Base-by-base conservation (phyloP, 2,888 invertebrate genomes). In the Amiota minor region DNA sequence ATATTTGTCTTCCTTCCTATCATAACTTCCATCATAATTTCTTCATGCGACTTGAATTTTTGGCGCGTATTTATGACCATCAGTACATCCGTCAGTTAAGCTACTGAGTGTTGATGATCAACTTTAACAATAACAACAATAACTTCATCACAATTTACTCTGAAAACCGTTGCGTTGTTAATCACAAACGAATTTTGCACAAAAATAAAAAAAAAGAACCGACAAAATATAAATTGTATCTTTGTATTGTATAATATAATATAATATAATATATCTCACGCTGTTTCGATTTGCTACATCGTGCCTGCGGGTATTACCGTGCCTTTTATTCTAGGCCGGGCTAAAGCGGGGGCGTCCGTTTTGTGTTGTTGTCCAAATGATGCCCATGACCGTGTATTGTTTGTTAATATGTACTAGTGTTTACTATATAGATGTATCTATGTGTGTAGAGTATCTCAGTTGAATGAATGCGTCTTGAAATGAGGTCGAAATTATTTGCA, bases 401-500 rank as follows among this genome's bases (percentile, higher is more conserved):
- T 70, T 55, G 35, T 35, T 35, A 35, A 35, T 35, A 35, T n/a
- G n/a, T n/a, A n/a, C n/a, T n/a, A n/a, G n/a, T n/a, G n/a, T n/a
- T n/a, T n/a, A n/a, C n/a, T n/a, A n/a, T n/a, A n/a, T n/a, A n/a
- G 35, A 35, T 35, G 35, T 80, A n/a, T n/a, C n/a, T n/a, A n/a
- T n/a, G n/a, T n/a, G n/a, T n/a, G n/a, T n/a, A n/a, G n/a, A n/a
- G 82, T 82, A 79, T 11, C 61, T 20, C 61, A 18, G 11, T 16
- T 61, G 16, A 23, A 20, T 61, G 16, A 23, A 20, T 35, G 20
- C 64, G 64, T 20, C 20, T 20, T 78, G 77, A 82, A 83, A 83
- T 86, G 86, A 86, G 83, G 83, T 83, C 83, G 84, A 86, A 86
- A 86, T 83, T 86, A 83, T 83, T 83, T 83, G 86, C 86, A 83